Evolutionary conservation across 2,888 invertebrate species (phyloP), one percentile per base, ranked within the genome.

Genomic region (Brachyopa scutellaris): DNA sequence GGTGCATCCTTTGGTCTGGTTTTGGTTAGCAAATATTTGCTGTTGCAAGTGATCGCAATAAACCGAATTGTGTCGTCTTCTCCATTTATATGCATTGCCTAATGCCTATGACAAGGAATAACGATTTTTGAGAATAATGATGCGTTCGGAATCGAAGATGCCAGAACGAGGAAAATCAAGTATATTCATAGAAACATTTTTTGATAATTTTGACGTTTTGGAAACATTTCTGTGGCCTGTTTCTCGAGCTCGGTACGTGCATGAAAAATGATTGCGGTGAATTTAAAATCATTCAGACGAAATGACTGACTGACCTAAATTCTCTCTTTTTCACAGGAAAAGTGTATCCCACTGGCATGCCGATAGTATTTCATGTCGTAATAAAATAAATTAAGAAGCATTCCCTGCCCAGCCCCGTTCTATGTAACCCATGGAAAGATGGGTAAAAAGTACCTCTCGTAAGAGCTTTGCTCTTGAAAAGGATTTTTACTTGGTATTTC

Each of bases 51-150:
- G 38, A 40, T 45, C 61, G 21, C 31, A 13, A 21, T 13, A 38
- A 36, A 51, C 51, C 47, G 13, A 74, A 26, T 59, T 17, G 21
- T 66, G 49, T 59, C 74, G 17, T 66, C 11, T 13, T 49, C 29
- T 57, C 66, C 33, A 74, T 59, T 66, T 51, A 51, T 67, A 51
- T 66, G 49, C 51, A 67, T 66, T 66, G 47, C 66, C 47, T 57
- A n/a, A n/a, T n/a, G n/a, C n/a, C n/a, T n/a, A n/a, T n/a, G n/a
- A 9, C 9, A 17, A 13, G 4, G 26, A 26, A 51, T 49, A 57
- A 57, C 57, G 66, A 74, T 57, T 66, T 67, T 33, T 42, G 42
- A 33, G 57, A 26, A 26, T 26, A 26, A 31, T 49, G 40, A 49
- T 66, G 66, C 73, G 29, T 47, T 29, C 11, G 26, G 17, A 42